phyloP scores from a whole-genome alignment of 2,113 vertebrate species.

The Leptodactylus fuscus region DNA sequence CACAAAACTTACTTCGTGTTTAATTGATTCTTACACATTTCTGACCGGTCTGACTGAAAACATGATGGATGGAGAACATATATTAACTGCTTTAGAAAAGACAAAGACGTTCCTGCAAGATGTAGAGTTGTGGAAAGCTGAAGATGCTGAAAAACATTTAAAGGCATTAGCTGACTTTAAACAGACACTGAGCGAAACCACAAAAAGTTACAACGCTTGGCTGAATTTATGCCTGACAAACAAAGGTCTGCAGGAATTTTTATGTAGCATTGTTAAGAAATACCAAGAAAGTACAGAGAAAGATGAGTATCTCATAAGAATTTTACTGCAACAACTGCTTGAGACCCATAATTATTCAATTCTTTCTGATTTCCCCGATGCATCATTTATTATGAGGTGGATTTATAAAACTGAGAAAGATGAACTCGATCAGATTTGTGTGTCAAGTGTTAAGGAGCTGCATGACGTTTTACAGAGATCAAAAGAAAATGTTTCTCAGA shows the following conservation, averaged over 20 bases:
- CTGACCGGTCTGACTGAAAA: not conserved
- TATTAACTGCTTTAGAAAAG: conserved; percentile 43
- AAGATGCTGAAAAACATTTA: conserved; percentile 57
- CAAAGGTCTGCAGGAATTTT: conserved; percentile 66
- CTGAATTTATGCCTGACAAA: conserved; percentile 66
- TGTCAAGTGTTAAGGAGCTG: conserved; percentile 63
- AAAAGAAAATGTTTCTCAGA: conserved; percentile 52
- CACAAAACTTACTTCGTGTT: conserved; percentile 28
- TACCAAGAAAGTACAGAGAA: conserved; percentile 53
- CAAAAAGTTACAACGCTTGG: conserved; percentile 62
- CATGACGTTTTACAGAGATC: conserved; percentile 58
- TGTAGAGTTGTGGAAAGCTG: conserved; percentile 62
- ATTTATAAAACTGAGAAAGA: not conserved
- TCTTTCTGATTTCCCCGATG: conserved; percentile 64
- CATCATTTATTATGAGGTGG: conserved; percentile 66
- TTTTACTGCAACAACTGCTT: conserved; percentile 64
- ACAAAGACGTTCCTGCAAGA: conserved; percentile 57
- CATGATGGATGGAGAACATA: conserved; percentile 57
- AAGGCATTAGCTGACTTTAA: conserved; percentile 61
- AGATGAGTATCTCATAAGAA: conserved; percentile 60
- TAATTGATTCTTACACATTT: conserved; percentile 50
- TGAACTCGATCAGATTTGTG: fast-evolving
- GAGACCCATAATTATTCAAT: conserved; percentile 64
- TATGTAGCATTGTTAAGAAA: conserved; percentile 54
- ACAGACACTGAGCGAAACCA: conserved; percentile 57